These are phyloP conservation scores for Lasioglossum oenotherae DNA, from an alignment of 2,888 invertebrate genomes.

Conservation along the genomic window DNA sequence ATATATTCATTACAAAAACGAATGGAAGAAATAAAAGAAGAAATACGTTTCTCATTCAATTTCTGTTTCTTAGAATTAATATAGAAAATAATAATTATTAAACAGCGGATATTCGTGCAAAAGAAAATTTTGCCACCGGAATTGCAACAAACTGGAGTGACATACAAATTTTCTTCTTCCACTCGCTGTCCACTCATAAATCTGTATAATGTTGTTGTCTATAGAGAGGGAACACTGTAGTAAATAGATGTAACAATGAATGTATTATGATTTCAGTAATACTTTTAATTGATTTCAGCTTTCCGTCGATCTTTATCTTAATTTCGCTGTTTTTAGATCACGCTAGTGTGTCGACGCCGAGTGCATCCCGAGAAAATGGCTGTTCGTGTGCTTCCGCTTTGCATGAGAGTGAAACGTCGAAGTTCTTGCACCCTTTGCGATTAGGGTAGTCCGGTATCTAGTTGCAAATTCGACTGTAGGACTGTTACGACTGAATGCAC, in stretches of 20 bases:
- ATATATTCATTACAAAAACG: too few relatives aligned
- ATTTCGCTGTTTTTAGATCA: conserved; percentile 33
- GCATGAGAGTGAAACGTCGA: conserved; percentile 39
- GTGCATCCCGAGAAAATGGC: neutral
- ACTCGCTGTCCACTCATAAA: too few relatives aligned
- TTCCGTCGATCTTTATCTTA: neutral
- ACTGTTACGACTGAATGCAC: neutral
- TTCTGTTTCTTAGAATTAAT: too few relatives aligned
- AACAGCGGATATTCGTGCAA: too few relatives aligned
- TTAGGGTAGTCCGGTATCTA: neutral
- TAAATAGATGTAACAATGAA: neutral
- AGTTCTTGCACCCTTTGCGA: conserved; percentile 15
- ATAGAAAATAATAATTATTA: too few relatives aligned
- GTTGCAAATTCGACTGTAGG: neutral
- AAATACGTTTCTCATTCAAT: too few relatives aligned
- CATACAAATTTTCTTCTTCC: too few relatives aligned
- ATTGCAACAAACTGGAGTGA: too few relatives aligned
- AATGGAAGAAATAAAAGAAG: too few relatives aligned
- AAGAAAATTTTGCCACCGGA: too few relatives aligned
- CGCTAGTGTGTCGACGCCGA: conserved; percentile 11
- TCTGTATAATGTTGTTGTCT: neutral
- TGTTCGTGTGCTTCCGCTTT: conserved; percentile 40
- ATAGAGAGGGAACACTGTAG: neutral
- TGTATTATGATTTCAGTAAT: conserved; percentile 10
- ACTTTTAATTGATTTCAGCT: neutral